These are phyloP conservation scores for Caenorhabditis panamensis DNA, from an alignment of 2,888 invertebrate species.

Conservation along the genomic window DNA sequence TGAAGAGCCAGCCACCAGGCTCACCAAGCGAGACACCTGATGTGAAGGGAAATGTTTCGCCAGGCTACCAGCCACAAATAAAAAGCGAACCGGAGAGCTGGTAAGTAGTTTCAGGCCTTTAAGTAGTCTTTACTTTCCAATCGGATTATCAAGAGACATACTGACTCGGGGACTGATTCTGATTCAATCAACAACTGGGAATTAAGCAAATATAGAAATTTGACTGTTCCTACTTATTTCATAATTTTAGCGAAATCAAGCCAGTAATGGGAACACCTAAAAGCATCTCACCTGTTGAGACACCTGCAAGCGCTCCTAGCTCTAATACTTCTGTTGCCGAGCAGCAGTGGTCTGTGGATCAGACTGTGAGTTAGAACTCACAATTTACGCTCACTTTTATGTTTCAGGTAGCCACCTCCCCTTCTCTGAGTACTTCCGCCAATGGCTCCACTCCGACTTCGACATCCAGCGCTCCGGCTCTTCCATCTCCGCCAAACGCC, in stretches of 20 bases:
- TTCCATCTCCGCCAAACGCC: conserved; percentile 35
- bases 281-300: conserved; percentile 59
- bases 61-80: conserved; percentile 62
- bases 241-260: conserved; percentile 38
- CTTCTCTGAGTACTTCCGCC: conserved; percentile 14
- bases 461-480: conserved; percentile 1
- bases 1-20: conserved; percentile 13
- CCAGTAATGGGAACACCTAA: conserved; percentile 53
- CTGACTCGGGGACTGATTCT: background rate
- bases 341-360: conserved; percentile 38
- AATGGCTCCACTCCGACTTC: conserved; percentile 21
- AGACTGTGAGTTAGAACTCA: conserved; percentile 34
- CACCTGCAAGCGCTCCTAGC: conserved; percentile 42
- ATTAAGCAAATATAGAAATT: no score
- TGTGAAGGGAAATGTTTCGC: conserved; percentile 47
- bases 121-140: conserved; percentile 30
- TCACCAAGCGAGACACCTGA: background rate
- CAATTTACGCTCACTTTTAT: no score
- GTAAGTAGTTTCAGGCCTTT: conserved; percentile 47
- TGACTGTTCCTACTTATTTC: no score
- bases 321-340: conserved; percentile 42
- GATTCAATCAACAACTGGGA: conserved; percentile 22
- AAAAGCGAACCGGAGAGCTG: conserved; percentile 68
- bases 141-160: conserved; percentile 43
- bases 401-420: conserved; percentile 30